Conservation (phyloP, 2,797 vertebrate genomes). For the Chaetophractus vellerosus region DNA sequence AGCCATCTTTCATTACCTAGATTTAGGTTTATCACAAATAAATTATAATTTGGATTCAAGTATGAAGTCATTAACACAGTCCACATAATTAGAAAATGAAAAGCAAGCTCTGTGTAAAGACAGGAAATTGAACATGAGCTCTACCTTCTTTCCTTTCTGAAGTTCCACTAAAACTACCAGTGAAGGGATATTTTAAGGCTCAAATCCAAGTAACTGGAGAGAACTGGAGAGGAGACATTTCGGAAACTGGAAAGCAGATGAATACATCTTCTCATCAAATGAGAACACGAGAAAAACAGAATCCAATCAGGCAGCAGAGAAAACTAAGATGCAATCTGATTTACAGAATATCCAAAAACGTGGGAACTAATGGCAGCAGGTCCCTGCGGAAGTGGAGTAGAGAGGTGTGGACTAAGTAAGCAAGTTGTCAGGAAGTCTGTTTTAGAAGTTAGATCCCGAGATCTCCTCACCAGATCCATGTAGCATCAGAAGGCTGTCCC, state of each 20-base stretch:
- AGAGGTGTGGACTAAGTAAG: not conserved
- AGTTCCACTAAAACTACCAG: not conserved
- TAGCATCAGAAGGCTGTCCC: not conserved
- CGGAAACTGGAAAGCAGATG: slow-evolving; percentile 16
- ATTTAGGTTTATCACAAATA: slow-evolving; percentile 71
- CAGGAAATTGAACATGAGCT: not conserved
- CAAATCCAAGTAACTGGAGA: not conserved
- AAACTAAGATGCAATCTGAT: not conserved
- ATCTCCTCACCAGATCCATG: not conserved
- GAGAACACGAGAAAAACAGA: slow-evolving; percentile 37
- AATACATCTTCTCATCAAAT: not conserved
- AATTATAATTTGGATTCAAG: slow-evolving; percentile 63
- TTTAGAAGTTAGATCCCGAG: not conserved
- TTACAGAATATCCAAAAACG: slow-evolving; percentile 5
- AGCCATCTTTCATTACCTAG: slow-evolving; percentile 30
- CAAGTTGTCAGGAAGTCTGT: not conserved
- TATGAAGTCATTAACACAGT: slow-evolving; percentile 56
- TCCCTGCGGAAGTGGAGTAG: not conserved
- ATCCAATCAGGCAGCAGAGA: not conserved
- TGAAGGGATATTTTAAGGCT: slow-evolving; percentile 46
- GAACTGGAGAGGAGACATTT: slow-evolving; percentile 30
- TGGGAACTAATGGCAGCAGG: slow-evolving; percentile 4
- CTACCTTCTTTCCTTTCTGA: not conserved
- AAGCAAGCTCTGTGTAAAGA: slow-evolving; percentile 44
- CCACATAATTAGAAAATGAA: slow-evolving; percentile 64